phyloP scores from a whole-genome alignment of 2,113 vertebrate genomes.

The Carassius auratus region DNA sequence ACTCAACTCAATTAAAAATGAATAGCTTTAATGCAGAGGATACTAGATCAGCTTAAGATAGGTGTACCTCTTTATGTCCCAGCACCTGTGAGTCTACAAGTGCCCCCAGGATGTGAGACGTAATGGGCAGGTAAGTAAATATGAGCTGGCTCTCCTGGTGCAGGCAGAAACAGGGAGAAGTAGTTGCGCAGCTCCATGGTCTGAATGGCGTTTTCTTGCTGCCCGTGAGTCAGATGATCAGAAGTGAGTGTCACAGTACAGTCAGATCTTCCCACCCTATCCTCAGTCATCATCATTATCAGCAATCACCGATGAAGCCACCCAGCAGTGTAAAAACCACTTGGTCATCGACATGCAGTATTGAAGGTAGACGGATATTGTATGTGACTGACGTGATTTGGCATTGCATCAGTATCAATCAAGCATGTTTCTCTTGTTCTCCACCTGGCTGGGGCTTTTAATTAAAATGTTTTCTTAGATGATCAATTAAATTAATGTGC shows the following conservation, averaged over 20 bases:
- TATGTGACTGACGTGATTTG: not conserved
- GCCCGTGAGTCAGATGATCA: slow-evolving; percentile 38
- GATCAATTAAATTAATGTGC: not conserved
- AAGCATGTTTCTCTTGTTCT: not conserved
- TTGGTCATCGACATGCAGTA: not conserved
- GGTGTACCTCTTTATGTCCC: slow-evolving; percentile 91
- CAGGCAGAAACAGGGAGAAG: slow-evolving; percentile 94
- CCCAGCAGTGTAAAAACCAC: not conserved
- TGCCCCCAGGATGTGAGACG: slow-evolving; percentile 89
- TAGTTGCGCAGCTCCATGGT: slow-evolving; percentile 95
- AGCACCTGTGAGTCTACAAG: slow-evolving; percentile 97
- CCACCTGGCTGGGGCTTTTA: not conserved
- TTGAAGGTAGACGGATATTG: not conserved
- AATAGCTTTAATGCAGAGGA: not conserved
- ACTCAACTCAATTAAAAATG: not conserved
- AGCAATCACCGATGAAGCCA: not conserved
- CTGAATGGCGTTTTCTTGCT: slow-evolving; percentile 96
- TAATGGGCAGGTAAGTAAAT: slow-evolving; percentile 92
- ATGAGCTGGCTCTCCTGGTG: slow-evolving; percentile 97
- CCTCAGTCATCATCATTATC: no score
- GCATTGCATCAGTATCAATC: not conserved
- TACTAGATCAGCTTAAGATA: no score
- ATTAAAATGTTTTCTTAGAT: not conserved
- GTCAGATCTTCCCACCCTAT: not conserved
- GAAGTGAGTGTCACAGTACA: slow-evolving; percentile 6